phyloP scores from a whole-genome alignment of 2,797 vertebrate genomes.

The Lophotriccus pileatus region DNA sequence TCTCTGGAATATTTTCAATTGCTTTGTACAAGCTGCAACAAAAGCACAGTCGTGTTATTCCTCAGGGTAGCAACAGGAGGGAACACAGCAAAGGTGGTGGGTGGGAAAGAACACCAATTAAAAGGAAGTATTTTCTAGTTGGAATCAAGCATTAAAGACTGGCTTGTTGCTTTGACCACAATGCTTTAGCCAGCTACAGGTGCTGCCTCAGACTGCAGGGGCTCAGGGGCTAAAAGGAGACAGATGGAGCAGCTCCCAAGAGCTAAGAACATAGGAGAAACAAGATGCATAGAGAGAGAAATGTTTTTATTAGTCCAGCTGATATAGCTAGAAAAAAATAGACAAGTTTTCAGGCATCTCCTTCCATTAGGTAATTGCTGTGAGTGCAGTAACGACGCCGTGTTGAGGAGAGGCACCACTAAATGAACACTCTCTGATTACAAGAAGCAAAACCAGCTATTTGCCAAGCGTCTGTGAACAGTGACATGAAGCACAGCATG shows the following conservation, averaged over 20 bases:
- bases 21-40: not conserved
- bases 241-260: not conserved
- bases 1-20: not conserved
- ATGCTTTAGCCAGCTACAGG: not conserved
- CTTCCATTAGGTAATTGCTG: slow-evolving; percentile 13
- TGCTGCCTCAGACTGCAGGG: not conserved
- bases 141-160: not conserved
- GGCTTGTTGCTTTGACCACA: not conserved
- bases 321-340: not conserved
- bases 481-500: not conserved
- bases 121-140: not conserved
- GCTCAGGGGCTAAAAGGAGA: not conserved
- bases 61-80: not conserved
- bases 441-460: slow-evolving; percentile 24
- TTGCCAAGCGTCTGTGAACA: not conserved
- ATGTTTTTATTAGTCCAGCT: slow-evolving; percentile 12
- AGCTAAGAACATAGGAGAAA: not conserved
- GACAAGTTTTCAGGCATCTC: slow-evolving; percentile 27
- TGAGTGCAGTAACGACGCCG: not conserved
- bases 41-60: not conserved
- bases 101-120: not conserved
- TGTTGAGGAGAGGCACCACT: not conserved
- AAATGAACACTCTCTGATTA: slow-evolving; percentile 30
- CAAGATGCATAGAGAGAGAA: not conserved
- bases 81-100: not conserved